These are phyloP conservation scores for Thalpophila matura DNA, from an alignment of 2,888 invertebrate species.

Conservation along the genomic window DNA sequence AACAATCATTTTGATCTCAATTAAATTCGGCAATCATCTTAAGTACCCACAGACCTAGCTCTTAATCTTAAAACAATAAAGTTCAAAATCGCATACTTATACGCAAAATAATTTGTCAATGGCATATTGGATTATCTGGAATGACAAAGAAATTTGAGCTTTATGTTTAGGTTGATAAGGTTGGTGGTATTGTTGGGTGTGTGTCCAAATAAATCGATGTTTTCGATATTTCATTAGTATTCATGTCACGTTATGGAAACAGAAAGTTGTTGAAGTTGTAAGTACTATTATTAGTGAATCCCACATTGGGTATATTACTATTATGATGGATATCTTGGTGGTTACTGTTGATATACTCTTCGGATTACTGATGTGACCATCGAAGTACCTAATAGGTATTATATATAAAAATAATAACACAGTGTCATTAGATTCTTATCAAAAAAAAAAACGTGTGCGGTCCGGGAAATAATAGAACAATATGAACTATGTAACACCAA, in stretches of 20 bases:
- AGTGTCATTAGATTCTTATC: too few relatives aligned
- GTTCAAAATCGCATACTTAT: slow-evolving; percentile 3
- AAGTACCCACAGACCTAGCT: neutral
- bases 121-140: neutral
- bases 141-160: slow-evolving; percentile 14
- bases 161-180: slow-evolving; percentile 1
- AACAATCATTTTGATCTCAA: slow-evolving; percentile 55
- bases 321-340: slow-evolving; percentile 14
- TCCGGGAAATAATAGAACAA: too few relatives aligned
- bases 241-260: slow-evolving; percentile 53
- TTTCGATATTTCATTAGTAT: slow-evolving; percentile 50
- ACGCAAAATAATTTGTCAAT: slow-evolving; percentile 2
- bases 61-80: too few relatives aligned
- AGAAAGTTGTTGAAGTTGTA: slow-evolving; percentile 57
- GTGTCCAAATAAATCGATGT: slow-evolving; percentile 26
- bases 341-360: too few relatives aligned
- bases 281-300: slow-evolving; percentile 39
- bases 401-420: too few relatives aligned
- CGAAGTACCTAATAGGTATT: too few relatives aligned
- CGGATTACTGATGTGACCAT: too few relatives aligned
- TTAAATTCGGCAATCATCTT: slow-evolving; percentile 41
- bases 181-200: neutral
- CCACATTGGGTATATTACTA: slow-evolving; percentile 34
- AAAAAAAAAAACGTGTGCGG: too few relatives aligned
- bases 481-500: too few relatives aligned